Evolutionary conservation across 1,140 invertebrate genomes (phyloP), one percentile per base, ranked within the genome.

Genomic region (Elymnias hypermnestra): DNA sequence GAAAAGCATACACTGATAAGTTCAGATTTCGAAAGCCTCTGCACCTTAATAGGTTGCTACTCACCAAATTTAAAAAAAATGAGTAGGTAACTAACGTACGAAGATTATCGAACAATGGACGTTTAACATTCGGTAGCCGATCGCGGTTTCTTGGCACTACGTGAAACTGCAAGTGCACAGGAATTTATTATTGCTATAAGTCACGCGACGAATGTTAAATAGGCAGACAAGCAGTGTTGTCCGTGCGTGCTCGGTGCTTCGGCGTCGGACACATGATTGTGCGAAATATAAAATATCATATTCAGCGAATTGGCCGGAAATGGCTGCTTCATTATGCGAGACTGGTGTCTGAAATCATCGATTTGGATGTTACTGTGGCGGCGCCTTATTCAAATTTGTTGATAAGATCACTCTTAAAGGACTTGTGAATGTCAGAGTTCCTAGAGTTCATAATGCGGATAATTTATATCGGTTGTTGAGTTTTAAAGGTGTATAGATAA

Each of bases 121-220:
- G 59, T 75, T 84, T 69, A 71, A 62, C 63, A 84, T 84, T 81
- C 81, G 72, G 63, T 63, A 68, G 68, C 61, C 62, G 72, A 63
- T 62, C 58, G 66, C 57, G 57, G 63, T 71, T 83, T 76, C 69
- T 81, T 70, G 73, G 73, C 73, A 79, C 56, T 72, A 57, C 75
- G 69, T 68, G 72, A 84, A 82, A 78, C 66, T 82, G 77, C 77
- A 82, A 81, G 76, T 82, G 77, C 72, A 82, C 66, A 72, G 71
- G 81, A 81, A 84, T 84, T 76, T 78, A 81, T 82, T 72, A 81
- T 77, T 66, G 69, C 54, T 52, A 31, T 26, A 46, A 40, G 70
- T 64, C 61, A 75, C 67, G 68, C 63, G 65, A 67, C 60, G 81
- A 65, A 84, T 84, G 71, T 62, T 70, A 81, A 84, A 29, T 36